These are phyloP conservation scores for Drosophila miranda DNA, from an alignment of 1,140 invertebrate species.

Conservation along the genomic window DNA sequence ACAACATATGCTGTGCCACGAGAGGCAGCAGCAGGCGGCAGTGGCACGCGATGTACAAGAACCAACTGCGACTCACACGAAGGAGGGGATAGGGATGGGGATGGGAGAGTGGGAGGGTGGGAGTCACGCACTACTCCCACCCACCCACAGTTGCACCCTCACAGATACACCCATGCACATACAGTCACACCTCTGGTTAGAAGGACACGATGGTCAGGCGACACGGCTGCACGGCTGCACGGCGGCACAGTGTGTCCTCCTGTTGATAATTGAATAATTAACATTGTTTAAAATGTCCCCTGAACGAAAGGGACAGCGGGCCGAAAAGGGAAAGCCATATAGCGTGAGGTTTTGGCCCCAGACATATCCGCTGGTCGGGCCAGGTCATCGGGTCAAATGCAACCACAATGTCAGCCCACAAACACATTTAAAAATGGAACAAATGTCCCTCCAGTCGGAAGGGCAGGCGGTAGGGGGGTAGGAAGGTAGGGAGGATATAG, in stretches of 20 bases:
- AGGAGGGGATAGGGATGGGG: conserved; percentile 14
- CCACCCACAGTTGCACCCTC: background rate
- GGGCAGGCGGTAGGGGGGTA: no score
- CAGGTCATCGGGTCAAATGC: conserved; percentile 77
- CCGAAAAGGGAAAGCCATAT: background rate
- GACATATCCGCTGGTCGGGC: conserved; percentile 19
- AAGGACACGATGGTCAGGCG: conserved; percentile 41
- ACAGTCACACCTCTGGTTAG: conserved; percentile 38
- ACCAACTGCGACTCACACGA: conserved; percentile 52
- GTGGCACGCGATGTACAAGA: conserved; percentile 58
- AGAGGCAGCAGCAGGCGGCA: conserved; percentile 25
- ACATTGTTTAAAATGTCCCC: conserved; percentile 75
- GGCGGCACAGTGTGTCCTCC: conserved; percentile 15
- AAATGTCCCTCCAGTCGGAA: no score
- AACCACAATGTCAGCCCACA: conserved; percentile 74
- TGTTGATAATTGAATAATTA: conserved; percentile 81
- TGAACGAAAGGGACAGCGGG: conserved; percentile 8
- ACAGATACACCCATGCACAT: conserved; percentile 13
- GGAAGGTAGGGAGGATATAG: background rate
- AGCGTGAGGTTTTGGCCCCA: conserved; percentile 21
- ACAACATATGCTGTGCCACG: conserved; percentile 67
- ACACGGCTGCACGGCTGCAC: background rate
- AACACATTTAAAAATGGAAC: conserved; percentile 37
- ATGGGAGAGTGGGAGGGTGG: background rate
- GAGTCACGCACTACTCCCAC: conserved; percentile 11